Percentiles rank a stretch among this genome's conserved stretches.
phyloP scores from a whole-genome alignment of 2,113 vertebrate species.

The Xiphias gladius region DNA sequence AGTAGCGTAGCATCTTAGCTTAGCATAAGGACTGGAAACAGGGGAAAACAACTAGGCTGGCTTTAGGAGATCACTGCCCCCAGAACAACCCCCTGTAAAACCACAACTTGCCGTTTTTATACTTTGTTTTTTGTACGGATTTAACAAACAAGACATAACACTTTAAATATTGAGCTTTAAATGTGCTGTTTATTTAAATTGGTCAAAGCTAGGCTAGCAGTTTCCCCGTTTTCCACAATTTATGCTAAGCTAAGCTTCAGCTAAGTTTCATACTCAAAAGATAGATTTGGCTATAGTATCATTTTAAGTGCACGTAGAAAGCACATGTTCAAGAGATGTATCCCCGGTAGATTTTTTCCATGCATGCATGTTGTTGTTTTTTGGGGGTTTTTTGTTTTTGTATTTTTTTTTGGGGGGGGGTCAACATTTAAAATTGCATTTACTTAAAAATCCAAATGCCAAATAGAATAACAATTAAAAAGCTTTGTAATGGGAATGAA shows the following conservation, averaged over 20 bases:
- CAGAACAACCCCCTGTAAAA: neutral
- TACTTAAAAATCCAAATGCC: constrained; percentile 28
- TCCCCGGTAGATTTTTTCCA: constrained; percentile 5
- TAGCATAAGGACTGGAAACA: neutral
- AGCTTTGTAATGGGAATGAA: constrained; percentile 8
- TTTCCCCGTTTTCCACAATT: neutral
- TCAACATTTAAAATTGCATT: neutral
- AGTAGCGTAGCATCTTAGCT: neutral
- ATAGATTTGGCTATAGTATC: neutral
- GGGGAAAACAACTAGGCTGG: neutral
- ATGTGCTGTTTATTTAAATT: neutral
- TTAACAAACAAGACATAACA: neutral
- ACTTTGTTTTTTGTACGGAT: neutral
- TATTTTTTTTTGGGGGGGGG: neutral
- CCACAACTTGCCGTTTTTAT: neutral
- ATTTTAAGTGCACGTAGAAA: constrained; percentile 18
- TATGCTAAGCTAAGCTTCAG: constrained; percentile 1
- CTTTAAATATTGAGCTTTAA: neutral
- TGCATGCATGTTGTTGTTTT: constrained; percentile 25
- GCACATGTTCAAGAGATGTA: constrained; percentile 7
- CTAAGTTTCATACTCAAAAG: constrained; percentile 26
- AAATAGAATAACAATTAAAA: constrained; percentile 2
- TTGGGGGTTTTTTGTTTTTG: neutral
- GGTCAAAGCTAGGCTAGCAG: neutral
- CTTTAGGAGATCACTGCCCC: neutral